phyloP scores from a whole-genome alignment of 2,888 invertebrate species.

The Scaptodrosophila latifasciaeformis region DNA sequence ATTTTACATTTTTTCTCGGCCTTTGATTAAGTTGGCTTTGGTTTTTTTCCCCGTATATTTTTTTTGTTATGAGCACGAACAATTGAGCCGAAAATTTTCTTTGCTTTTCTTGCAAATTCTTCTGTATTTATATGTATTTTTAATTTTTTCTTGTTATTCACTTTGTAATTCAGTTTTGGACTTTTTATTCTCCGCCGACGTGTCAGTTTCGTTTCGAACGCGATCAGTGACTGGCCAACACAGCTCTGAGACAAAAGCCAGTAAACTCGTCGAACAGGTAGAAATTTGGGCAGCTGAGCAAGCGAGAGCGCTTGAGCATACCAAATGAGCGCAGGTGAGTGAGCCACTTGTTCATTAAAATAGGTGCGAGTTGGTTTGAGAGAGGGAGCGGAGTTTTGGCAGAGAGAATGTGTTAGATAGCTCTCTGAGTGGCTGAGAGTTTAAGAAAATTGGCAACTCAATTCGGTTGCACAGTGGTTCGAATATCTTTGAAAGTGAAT shows the following conservation, averaged over 20 bases:
- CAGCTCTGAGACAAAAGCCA: slow-evolving; percentile 39
- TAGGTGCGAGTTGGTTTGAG: not conserved
- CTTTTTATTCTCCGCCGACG: slow-evolving; percentile 57
- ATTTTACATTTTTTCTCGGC: slow-evolving; percentile 6
- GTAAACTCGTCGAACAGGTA: slow-evolving; percentile 51
- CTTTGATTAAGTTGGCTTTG: slow-evolving; percentile 22
- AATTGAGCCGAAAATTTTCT: slow-evolving; percentile 26
- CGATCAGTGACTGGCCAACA: slow-evolving; percentile 69
- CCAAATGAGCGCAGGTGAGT: slow-evolving; percentile 12
- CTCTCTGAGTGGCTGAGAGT: not conserved
- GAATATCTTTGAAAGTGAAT: not conserved
- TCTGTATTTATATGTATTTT: slow-evolving; percentile 12
- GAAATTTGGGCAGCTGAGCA: slow-evolving; percentile 21
- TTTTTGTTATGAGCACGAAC: slow-evolving; percentile 29
- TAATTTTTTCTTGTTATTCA: slow-evolving; percentile 19
- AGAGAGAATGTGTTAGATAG: not conserved
- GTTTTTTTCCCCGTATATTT: slow-evolving; percentile 30
- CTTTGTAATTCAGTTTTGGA: slow-evolving; percentile 40
- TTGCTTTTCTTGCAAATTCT: slow-evolving; percentile 27
- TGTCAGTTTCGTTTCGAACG: slow-evolving; percentile 70
- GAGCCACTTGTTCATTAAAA: too few species aligned
- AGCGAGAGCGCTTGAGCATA: slow-evolving; percentile 26
- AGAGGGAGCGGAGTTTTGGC: not conserved
- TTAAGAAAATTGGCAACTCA: not conserved
- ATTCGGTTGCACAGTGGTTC: not conserved